Conservation (phyloP, 2,797 vertebrate genomes). For the Microhierax caerulescens region DNA sequence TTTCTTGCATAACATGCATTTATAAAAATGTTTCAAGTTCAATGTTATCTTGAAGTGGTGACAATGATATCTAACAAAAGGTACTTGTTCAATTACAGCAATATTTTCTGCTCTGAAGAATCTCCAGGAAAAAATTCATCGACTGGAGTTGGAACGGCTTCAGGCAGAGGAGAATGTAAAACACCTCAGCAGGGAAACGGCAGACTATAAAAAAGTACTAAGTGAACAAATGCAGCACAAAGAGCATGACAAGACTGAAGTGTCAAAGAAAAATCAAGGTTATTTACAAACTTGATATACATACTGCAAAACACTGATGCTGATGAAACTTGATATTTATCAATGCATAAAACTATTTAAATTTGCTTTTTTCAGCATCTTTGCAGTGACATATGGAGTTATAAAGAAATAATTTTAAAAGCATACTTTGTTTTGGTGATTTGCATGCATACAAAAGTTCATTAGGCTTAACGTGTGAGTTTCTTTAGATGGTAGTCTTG, state of each 20-base stretch:
- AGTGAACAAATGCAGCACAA: slow-evolving; percentile 64
- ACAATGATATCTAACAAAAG: neutral
- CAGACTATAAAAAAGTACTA: slow-evolving; percentile 73
- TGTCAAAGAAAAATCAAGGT: slow-evolving; percentile 85
- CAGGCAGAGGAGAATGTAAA: slow-evolving; percentile 78
- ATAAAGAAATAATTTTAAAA: neutral
- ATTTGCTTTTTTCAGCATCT: neutral
- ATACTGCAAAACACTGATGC: neutral
- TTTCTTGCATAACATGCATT: neutral
- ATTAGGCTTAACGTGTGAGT: neutral
- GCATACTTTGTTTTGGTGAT: neutral
- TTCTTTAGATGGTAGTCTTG: neutral
- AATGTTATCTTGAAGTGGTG: neutral
- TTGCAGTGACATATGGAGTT: neutral
- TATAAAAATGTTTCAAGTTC: neutral
- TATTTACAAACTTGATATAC: neutral
- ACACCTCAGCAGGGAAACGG: slow-evolving; percentile 75
- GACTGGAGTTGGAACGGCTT: slow-evolving; percentile 86
- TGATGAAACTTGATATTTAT: neutral
- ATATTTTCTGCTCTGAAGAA: slow-evolving; percentile 93
- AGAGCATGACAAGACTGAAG: slow-evolving; percentile 71
- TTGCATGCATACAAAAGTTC: neutral
- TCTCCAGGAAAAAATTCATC: slow-evolving; percentile 92
- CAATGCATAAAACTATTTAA: neutral
- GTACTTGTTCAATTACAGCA: slow-evolving; percentile 70